A percentile compares a stretch with the other conserved stretches of the same genome.
These are phyloP conservation scores for Chloromyia formosa DNA, from an alignment of 2,888 invertebrate genomes.

Conservation along the genomic window DNA sequence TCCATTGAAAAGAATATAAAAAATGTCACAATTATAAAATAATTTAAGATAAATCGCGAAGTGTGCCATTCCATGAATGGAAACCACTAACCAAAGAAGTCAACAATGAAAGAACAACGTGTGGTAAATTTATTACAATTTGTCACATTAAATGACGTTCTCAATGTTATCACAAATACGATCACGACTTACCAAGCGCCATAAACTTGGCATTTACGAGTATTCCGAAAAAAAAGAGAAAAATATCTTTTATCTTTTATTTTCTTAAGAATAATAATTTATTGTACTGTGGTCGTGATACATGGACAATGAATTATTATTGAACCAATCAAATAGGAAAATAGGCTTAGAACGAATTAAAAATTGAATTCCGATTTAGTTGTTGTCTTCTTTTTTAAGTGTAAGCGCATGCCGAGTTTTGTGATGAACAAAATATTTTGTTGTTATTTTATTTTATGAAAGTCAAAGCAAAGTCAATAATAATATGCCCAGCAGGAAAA, in stretches of 20 bases:
- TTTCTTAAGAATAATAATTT: conserved; percentile 21
- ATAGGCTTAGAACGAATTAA: not conserved
- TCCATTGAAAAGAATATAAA: too few relatives aligned
- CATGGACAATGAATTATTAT: conserved; percentile 15
- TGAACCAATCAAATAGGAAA: not conserved
- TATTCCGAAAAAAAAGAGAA: too few relatives aligned
- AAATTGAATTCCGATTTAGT: not conserved
- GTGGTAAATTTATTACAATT: conserved; percentile 28
- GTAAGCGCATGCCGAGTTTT: not conserved
- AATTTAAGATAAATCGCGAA: not conserved
- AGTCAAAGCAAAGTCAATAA: too few relatives aligned
- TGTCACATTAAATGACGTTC: conserved; percentile 28
- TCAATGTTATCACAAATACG: conserved; percentile 14
- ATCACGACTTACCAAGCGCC: not conserved
- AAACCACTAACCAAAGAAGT: not conserved
- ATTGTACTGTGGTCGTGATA: conserved; percentile 19
- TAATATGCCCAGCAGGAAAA: too few relatives aligned
- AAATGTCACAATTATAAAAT: too few relatives aligned
- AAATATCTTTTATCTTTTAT: not conserved
- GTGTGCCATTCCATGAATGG: not conserved
- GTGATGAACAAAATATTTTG: too few relatives aligned
- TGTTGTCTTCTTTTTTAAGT: not conserved
- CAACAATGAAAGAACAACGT: not conserved
- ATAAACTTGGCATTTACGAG: conserved; percentile 1
- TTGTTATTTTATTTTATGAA: too few relatives aligned